Percentiles rank a stretch among this genome's conserved stretches.
These are phyloP conservation scores for Pavo muticus DNA, from an alignment of 2,113 vertebrate genomes.

Conservation along the genomic window DNA sequence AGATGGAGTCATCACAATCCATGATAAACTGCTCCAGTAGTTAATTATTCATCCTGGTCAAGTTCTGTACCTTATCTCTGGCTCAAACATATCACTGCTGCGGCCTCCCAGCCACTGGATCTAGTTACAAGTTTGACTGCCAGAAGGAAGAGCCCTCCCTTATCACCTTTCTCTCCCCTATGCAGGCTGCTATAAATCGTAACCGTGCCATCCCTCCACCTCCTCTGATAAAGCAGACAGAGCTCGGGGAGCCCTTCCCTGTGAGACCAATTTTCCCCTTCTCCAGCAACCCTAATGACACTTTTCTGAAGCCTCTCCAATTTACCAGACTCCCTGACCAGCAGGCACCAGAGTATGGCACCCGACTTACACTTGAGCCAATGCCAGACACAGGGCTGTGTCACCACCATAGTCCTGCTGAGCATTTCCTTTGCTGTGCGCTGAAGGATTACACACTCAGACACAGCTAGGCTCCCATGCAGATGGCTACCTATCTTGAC, in stretches of 20 bases:
- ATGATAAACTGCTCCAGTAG: slow-evolving; percentile 13
- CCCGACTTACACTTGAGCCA: not conserved
- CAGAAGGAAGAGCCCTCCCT: slow-evolving; percentile 30
- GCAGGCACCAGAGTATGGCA: not conserved
- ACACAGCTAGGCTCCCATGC: not conserved
- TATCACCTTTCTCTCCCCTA: slow-evolving; percentile 36
- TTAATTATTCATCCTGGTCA: slow-evolving; percentile 49
- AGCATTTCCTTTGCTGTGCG: not conserved
- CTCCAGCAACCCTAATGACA: not conserved
- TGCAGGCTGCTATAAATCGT: slow-evolving; percentile 15
- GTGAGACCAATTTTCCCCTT: not conserved
- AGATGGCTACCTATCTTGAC: not conserved
- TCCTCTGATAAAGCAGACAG: not conserved
- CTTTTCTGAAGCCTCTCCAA: not conserved
- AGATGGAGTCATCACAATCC: slow-evolving; percentile 9
- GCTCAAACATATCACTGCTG: slow-evolving; percentile 7
- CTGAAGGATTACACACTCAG: not conserved
- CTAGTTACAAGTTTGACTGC: not conserved
- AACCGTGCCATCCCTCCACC: not conserved
- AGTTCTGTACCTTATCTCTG: slow-evolving; percentile 61
- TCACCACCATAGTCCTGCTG: not conserved
- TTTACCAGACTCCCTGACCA: not conserved
- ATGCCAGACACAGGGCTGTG: rapidly evolving
- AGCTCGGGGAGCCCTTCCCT: not conserved
- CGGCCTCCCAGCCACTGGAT: slow-evolving; percentile 43